These are phyloP conservation scores for Sebastes kiyomatsui DNA, from an alignment of 2,797 vertebrate genomes.

Conservation along the genomic window DNA sequence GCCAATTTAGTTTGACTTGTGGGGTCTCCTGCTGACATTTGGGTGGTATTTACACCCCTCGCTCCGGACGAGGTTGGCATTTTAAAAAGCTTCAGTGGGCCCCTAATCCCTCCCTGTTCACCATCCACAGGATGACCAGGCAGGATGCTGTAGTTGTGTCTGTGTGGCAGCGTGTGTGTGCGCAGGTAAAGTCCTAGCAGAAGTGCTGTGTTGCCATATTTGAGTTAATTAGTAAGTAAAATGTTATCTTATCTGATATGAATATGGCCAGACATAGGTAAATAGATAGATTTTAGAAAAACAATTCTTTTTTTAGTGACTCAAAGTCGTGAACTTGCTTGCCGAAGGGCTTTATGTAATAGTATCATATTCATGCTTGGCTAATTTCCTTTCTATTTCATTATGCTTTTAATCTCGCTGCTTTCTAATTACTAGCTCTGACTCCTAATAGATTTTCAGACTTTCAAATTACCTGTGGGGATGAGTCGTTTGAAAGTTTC, in stretches of 20 bases:
- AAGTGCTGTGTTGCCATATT: background rate
- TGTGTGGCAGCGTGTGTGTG: background rate
- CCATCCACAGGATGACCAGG: slow-evolving; percentile 70
- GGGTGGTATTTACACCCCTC: slow-evolving; percentile 82
- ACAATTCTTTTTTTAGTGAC: background rate
- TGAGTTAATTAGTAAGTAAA: background rate
- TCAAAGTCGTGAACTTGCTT: background rate
- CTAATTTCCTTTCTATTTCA: slow-evolving; percentile 20
- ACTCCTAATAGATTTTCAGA: slow-evolving; percentile 11
- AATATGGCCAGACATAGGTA: background rate
- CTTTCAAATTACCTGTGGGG: slow-evolving; percentile 11
- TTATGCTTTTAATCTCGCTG: slow-evolving; percentile 16
- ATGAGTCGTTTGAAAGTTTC: background rate
- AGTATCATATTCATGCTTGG: background rate
- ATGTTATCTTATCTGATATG: background rate
- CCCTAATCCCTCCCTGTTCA: slow-evolving; percentile 79
- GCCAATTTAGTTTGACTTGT: slow-evolving; percentile 83
- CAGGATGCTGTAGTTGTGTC: slow-evolving; percentile 4
- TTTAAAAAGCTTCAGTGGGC: slow-evolving; percentile 80
- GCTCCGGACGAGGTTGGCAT: slow-evolving; percentile 80
- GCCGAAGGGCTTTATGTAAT: slow-evolving; percentile 15
- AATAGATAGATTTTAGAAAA: background rate
- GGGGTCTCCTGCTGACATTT: slow-evolving; percentile 84
- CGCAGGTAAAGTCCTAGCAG: background rate
- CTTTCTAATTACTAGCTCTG: slow-evolving; percentile 13